Evolutionary conservation across 53 echinoderm and acorn worm species (phyloP), one percentile per base, ranked within the genome.

Genomic region (Echinarachnius parma): DNA sequence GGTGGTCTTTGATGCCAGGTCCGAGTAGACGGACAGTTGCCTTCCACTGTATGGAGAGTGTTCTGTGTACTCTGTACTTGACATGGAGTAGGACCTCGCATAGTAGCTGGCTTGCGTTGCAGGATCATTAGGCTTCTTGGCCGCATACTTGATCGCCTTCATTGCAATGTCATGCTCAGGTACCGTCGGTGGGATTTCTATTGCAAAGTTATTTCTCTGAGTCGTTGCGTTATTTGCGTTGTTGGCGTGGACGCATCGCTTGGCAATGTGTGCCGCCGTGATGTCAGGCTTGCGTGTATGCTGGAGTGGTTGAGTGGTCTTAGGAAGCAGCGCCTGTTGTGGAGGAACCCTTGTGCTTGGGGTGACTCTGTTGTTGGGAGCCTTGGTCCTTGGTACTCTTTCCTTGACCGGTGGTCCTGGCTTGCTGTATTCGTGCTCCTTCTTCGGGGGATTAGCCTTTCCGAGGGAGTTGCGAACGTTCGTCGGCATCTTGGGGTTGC

Each of bases 31-130:
- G 44, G 62, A 11, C 19, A 46, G 28, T 46, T 37, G 53, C 5
- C 45, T 34, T 2, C 58, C 60, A 9, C 62, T 53, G 19, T 48
- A 52, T 16, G 50, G 21, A 57, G 59, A 66, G 54, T 78, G 61
- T 5, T 83, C 53, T 21, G 69, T 56, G 36, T 45, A 46, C 24
- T 76, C 39, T 53, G 85, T 37, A 60, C 45, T 65, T 37, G 77
- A 67, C 29, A 67, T 77, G 32, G 83, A 83, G 27, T 47, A 66
- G 28, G 83, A 83, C 20, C 83, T 77, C 27, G 74, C 74, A 24
- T 72, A 72, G 57, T 72, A 72, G 57, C 74, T 72, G 37, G 54
- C 32, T 24, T 72, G 74, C 28, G 46, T 72, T 15, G 74, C 74
- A 9, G 26, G 21, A 59, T 82, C 62, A 1, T 60, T 62, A 18